These are phyloP conservation scores for Phymorhynchus buccinoides DNA, from an alignment of 1,140 invertebrate species.

Conservation along the genomic window DNA sequence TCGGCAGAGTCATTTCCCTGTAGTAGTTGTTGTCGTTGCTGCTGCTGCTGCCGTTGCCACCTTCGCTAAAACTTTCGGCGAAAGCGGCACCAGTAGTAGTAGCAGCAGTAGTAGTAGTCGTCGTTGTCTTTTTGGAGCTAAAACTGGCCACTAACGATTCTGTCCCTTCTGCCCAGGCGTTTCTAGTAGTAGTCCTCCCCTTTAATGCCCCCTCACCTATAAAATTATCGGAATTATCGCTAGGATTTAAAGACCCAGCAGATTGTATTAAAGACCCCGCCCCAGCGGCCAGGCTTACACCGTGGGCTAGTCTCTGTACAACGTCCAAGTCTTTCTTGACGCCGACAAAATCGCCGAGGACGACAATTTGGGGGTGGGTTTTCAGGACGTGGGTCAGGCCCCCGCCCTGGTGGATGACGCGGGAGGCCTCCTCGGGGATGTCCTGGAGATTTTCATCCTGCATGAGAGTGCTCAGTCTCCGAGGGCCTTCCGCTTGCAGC, in stretches of 20 bases:
- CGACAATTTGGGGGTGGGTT: conserved; percentile 59
- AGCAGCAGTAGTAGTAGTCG: not conserved
- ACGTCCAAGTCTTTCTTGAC: conserved; percentile 53
- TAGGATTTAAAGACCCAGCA: not conserved
- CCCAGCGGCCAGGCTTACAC: not conserved
- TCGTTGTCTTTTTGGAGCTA: not conserved
- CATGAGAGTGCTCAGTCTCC: conserved; percentile 47
- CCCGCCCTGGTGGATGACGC: conserved; percentile 53
- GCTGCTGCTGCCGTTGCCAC: too few species aligned
- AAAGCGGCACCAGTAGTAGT: not conserved
- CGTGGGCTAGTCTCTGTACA: conserved; percentile 50
- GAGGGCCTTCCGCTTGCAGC: conserved; percentile 58
- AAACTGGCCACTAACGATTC: too few species aligned
- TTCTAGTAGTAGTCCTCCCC: not conserved
- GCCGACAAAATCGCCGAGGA: conserved; percentile 59
- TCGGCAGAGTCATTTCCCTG: conserved; percentile 1
- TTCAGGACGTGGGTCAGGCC: conserved; percentile 55
- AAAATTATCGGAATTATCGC: not conserved
- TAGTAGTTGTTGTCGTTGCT: not conserved
- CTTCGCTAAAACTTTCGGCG: not conserved
- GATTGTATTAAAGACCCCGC: not conserved
- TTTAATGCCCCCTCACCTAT: too few species aligned
- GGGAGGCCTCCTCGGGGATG: conserved; percentile 57
- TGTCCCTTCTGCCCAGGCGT: not conserved
- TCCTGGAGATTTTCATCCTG: conserved; percentile 51